phyloP scores from a whole-genome alignment of 2,797 vertebrate genomes.

The Enteromius unitaeniatus region DNA sequence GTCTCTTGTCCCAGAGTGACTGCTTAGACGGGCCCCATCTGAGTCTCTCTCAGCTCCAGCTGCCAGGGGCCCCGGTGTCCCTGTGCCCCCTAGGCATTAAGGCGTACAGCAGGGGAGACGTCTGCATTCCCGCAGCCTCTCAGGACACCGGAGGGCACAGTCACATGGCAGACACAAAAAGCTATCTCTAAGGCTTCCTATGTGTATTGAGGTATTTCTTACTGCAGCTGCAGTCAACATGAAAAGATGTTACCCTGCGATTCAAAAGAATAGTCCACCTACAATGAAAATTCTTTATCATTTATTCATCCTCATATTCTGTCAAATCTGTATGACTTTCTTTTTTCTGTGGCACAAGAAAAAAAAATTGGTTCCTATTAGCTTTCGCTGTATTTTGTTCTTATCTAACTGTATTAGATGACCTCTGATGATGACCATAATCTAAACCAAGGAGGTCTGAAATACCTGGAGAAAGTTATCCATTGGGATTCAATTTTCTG shows the following conservation, averaged over 20 bases:
- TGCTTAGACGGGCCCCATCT: constrained; percentile 77
- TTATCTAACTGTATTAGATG: background rate
- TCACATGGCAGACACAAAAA: constrained; percentile 78
- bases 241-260: background rate
- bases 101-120: constrained; percentile 71
- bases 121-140: constrained; percentile 25
- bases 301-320: background rate
- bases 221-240: background rate
- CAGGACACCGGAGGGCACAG: constrained; percentile 55
- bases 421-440: background rate
- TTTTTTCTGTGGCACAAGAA: background rate
- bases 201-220: constrained; percentile 9
- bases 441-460: background rate
- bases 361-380: background rate
- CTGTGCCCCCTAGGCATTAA: constrained; percentile 72
- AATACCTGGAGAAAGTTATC: background rate
- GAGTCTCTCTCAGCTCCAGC: constrained; percentile 70
- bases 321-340: background rate
- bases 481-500: background rate
- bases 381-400: background rate
- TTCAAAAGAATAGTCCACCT: background rate
- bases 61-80: constrained; percentile 75
- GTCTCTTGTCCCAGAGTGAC: constrained; percentile 74
- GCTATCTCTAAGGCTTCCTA: background rate
- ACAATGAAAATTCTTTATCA: background rate